A percentile compares a stretch with the other conserved stretches of the same genome.
phyloP scores from a whole-genome alignment of 2,113 vertebrate species.

The Cephalopterus ornatus region DNA sequence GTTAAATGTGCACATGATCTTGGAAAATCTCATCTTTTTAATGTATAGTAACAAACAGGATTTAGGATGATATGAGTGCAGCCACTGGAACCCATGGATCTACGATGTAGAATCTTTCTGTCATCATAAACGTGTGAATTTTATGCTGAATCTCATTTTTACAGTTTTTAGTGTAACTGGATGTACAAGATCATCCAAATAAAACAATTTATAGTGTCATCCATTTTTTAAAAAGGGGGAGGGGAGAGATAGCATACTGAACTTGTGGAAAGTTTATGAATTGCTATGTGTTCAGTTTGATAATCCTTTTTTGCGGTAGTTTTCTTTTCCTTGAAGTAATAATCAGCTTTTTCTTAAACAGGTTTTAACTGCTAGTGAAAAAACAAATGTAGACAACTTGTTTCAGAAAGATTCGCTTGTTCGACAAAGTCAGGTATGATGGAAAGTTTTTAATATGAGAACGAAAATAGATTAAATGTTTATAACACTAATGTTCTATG shows the following conservation, averaged over 20 bases:
- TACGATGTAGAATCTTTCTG: neutral
- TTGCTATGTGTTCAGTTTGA: neutral
- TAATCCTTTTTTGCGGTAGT: neutral
- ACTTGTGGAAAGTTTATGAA: neutral
- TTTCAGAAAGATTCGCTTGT: conserved; percentile 90
- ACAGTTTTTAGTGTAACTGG: neutral
- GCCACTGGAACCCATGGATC: neutral
- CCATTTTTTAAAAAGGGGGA: neutral
- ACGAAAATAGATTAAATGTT: neutral
- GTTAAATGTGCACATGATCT: neutral
- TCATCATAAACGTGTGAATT: neutral
- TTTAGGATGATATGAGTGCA: neutral
- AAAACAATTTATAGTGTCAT: neutral
- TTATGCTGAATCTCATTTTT: neutral
- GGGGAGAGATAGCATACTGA: neutral
- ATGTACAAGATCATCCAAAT: neutral
- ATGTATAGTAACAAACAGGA: neutral
- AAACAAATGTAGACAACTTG: conserved; percentile 85
- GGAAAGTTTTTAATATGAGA: neutral
- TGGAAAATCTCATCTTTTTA: neutral
- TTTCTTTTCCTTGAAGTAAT: neutral
- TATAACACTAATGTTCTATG: neutral
- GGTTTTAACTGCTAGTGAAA: conserved; percentile 89
- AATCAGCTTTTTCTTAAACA: conserved; percentile 52
- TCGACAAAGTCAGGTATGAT: conserved; percentile 91